These are phyloP conservation scores for Megalops atlanticus DNA, from an alignment of 2,113 vertebrate genomes.

Conservation along the genomic window DNA sequence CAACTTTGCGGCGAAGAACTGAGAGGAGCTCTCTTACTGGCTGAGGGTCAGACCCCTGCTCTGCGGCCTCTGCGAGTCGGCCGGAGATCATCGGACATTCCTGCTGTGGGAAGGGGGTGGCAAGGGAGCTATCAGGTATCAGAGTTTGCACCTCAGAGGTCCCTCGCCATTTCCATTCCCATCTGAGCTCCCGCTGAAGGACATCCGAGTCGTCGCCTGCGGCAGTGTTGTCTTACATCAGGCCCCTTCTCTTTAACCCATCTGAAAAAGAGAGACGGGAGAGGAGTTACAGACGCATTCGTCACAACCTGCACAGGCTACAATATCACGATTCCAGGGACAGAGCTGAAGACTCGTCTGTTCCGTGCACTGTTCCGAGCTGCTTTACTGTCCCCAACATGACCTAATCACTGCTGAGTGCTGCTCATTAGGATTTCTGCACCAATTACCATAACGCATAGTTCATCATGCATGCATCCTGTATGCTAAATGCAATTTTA, in stretches of 20 bases:
- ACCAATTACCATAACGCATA: not conserved
- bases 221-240: not conserved
- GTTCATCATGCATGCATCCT: not conserved
- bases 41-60: constrained; percentile 42
- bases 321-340: too few relatives aligned
- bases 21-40: constrained; percentile 57
- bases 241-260: not conserved
- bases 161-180: not conserved
- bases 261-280: not conserved
- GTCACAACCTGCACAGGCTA: not conserved
- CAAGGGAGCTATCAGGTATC: not conserved
- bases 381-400: not conserved
- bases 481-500: not conserved
- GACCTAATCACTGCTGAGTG: not conserved
- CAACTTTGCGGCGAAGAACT: constrained; percentile 37
- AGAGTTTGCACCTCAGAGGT: not conserved
- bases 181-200: not conserved
- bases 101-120: not conserved
- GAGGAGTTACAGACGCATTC: not conserved
- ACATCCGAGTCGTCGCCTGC: not conserved
- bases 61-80: constrained; percentile 55
- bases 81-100: constrained; percentile 49
- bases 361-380: constrained; percentile 2
- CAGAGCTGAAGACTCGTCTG: too few relatives aligned
- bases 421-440: not conserved